Evolutionary conservation across 2,113 vertebrate species (phyloP).

Genomic region (Caracal caracal): DNA sequence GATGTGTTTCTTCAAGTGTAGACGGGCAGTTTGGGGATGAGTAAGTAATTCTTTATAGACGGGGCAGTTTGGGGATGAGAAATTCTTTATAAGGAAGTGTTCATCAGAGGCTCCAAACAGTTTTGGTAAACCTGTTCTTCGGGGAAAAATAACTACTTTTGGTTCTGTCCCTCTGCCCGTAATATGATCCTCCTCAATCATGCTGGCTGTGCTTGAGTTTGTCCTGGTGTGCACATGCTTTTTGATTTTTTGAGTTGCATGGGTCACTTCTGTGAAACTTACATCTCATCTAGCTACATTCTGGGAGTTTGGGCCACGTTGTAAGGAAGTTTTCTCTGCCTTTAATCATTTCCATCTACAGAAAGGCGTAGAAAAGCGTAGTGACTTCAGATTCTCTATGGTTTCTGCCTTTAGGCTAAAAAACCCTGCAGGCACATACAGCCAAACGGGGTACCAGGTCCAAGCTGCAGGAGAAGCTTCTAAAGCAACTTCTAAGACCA

Average conservation of each 20-base stretch:
- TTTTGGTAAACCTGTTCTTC: background rate
- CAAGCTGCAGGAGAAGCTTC: background rate
- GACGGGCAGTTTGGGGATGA: background rate
- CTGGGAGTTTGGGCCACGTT: background rate
- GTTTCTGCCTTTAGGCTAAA: background rate
- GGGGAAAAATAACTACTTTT: background rate
- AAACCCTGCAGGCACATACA: background rate
- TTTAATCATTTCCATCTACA: background rate
- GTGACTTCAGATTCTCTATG: background rate
- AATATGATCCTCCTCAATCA: too few species aligned
- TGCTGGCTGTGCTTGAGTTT: background rate
- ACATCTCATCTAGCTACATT: background rate
- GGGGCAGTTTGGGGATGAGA: background rate
- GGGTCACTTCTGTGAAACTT: background rate
- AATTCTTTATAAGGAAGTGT: background rate
- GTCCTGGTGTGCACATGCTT: background rate
- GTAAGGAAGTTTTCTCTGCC: background rate
- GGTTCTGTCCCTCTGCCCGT: background rate
- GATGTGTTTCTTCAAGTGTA: background rate
- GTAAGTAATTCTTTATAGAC: background rate
- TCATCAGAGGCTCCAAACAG: background rate
- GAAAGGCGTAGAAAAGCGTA: background rate
- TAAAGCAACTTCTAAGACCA: background rate
- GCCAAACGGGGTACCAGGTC: background rate
- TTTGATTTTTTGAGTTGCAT: background rate